A percentile compares a stretch with the other conserved stretches of the same genome.
Evolutionary conservation across 2,888 invertebrate species (phyloP).

Genomic region (Eupithecia abbreviata): DNA sequence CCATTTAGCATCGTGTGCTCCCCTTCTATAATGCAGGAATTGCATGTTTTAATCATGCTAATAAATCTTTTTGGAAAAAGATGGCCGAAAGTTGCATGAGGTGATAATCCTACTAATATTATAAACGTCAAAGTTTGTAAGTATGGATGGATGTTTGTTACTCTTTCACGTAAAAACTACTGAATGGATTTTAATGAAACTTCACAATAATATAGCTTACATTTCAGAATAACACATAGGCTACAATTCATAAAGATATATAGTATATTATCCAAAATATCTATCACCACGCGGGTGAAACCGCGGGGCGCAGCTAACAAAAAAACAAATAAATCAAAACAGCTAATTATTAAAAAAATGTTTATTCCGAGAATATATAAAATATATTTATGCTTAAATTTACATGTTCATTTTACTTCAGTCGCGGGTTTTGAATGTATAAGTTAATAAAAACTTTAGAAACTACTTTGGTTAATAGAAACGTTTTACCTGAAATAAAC

Average conservation of each 20-base stretch:
- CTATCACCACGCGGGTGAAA: too few species aligned
- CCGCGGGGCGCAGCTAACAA: too few species aligned
- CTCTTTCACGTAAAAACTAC: too few species aligned
- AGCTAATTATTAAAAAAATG: not conserved
- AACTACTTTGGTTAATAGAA: not conserved
- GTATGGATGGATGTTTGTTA: too few species aligned
- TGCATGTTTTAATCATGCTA: not conserved
- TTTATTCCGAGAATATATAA: slow-evolving; percentile 2
- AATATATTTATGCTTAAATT: not conserved
- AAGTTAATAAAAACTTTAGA: not conserved
- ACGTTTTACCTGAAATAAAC: too few species aligned
- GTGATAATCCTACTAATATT: not conserved
- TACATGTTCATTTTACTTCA: not conserved
- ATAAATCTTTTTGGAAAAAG: not conserved
- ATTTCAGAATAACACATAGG: too few species aligned
- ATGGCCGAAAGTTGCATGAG: not conserved
- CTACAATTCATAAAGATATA: too few species aligned
- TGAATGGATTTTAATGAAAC: too few species aligned
- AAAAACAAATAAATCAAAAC: not conserved
- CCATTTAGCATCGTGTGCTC: too few species aligned
- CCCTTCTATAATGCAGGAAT: not conserved
- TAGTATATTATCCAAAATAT: too few species aligned
- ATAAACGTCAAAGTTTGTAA: too few species aligned
- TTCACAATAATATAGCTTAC: too few species aligned
- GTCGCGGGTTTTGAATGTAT: not conserved